Evolutionary conservation across 2,797 vertebrate genomes (phyloP).

Genomic region (Florisuga fusca): DNA sequence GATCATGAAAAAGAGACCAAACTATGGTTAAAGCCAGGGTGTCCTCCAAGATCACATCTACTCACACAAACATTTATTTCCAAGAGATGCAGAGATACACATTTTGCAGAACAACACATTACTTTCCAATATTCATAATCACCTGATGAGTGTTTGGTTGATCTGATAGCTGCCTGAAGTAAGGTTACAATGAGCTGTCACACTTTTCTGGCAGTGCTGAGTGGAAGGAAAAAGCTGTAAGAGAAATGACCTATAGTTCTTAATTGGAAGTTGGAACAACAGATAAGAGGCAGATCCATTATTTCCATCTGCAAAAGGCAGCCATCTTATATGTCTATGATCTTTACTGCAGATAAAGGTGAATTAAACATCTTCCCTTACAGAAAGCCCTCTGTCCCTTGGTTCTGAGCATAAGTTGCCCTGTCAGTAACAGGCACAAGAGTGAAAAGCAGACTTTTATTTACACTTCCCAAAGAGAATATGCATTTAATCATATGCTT

Average conservation of each 20-base stretch:
- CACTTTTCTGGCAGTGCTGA: constrained; percentile 20
- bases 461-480: constrained; percentile 7
- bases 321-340: background rate
- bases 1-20: background rate
- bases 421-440: background rate
- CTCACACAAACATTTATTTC: constrained; percentile 31
- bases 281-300: constrained; percentile 31
- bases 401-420: background rate
- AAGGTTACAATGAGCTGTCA: constrained; percentile 40
- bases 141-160: background rate
- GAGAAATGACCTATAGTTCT: constrained; percentile 20
- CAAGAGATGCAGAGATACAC: background rate
- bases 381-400: constrained; percentile 1
- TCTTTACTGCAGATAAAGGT: constrained; percentile 12
- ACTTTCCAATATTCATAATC: background rate
- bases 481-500: background rate
- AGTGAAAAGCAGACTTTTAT: background rate
- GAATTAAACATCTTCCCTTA: constrained; percentile 19
- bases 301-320: constrained; percentile 32
- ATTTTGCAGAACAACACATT: background rate
- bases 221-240: constrained; percentile 11
- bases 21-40: background rate
- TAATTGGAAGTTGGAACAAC: background rate
- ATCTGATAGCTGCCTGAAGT: constrained; percentile 25
- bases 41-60: background rate